phyloP scores from a whole-genome alignment of 2,797 vertebrate species.

The Onychomys arenicola region DNA sequence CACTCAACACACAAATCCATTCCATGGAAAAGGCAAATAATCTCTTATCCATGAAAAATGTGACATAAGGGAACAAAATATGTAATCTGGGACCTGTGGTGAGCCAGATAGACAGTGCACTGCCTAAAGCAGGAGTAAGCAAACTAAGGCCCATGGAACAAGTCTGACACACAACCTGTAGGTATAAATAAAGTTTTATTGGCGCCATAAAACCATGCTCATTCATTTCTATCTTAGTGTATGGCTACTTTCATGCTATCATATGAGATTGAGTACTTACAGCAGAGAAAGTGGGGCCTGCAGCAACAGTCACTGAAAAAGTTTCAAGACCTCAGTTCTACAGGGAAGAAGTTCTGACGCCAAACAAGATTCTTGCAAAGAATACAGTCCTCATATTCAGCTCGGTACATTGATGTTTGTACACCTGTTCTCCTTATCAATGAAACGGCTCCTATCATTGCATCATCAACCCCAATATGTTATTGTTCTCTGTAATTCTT shows the following conservation, averaged over 20 bases:
- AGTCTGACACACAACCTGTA: background rate
- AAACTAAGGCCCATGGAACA: background rate
- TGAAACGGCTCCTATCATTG: constrained; percentile 3
- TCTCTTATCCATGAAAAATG: background rate
- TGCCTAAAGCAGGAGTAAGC: constrained; percentile 17
- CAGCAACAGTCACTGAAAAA: background rate
- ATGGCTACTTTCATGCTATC: background rate
- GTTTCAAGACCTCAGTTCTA: background rate
- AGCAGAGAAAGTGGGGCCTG: background rate
- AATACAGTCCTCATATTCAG: background rate
- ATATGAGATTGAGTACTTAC: background rate
- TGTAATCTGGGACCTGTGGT: background rate
- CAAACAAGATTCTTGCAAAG: constrained; percentile 58
- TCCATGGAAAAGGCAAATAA: constrained; percentile 37
- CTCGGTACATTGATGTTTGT: constrained; percentile 44
- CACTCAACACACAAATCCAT: background rate
- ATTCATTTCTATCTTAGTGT: background rate
- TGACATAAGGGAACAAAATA: background rate
- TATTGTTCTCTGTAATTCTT: constrained; percentile 48
- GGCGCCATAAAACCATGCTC: background rate
- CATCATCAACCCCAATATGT: background rate
- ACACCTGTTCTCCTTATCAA: constrained; percentile 70
- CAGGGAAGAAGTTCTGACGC: constrained; percentile 1
- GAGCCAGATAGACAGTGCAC: background rate
- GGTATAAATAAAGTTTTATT: constrained; percentile 54